Conservation (phyloP, 1,140 invertebrate genomes). For the Chrysopa pallens region DNA sequence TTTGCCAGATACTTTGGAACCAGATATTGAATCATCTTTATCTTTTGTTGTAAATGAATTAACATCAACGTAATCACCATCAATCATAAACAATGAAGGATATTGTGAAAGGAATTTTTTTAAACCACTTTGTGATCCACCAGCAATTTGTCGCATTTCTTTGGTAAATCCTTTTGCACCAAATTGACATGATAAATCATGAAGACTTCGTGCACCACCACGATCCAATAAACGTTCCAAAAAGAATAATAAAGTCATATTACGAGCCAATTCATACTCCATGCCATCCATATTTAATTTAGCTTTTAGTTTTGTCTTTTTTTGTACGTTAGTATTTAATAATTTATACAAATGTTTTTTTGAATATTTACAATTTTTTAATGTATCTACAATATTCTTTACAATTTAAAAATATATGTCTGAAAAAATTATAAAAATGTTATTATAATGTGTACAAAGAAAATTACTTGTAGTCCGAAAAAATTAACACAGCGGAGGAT, state of each 20-base stretch:
- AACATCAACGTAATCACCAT: constrained; percentile 80
- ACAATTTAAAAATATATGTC: too few relatives aligned
- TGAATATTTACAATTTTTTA: too few relatives aligned
- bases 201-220: constrained; percentile 79
- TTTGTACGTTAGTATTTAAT: too few relatives aligned
- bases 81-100: constrained; percentile 77
- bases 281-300: constrained; percentile 63
- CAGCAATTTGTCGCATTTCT: constrained; percentile 88
- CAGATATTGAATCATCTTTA: constrained; percentile 21
- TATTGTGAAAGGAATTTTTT: constrained; percentile 83
- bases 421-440: too few relatives aligned
- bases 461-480: too few relatives aligned
- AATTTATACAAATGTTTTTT: too few relatives aligned
- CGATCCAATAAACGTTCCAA: constrained; percentile 89
- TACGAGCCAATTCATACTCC: constrained; percentile 83
- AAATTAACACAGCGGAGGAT: too few relatives aligned
- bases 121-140: constrained; percentile 81
- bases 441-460: too few relatives aligned
- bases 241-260: constrained; percentile 90
- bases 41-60: constrained; percentile 48
- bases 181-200: constrained; percentile 92
- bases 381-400: too few relatives aligned
- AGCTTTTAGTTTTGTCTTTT: too few relatives aligned
- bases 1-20: constrained; percentile 29
- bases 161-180: constrained; percentile 90